phyloP scores from a whole-genome alignment of 1,140 invertebrate genomes.

The Eriosoma lanigerum region DNA sequence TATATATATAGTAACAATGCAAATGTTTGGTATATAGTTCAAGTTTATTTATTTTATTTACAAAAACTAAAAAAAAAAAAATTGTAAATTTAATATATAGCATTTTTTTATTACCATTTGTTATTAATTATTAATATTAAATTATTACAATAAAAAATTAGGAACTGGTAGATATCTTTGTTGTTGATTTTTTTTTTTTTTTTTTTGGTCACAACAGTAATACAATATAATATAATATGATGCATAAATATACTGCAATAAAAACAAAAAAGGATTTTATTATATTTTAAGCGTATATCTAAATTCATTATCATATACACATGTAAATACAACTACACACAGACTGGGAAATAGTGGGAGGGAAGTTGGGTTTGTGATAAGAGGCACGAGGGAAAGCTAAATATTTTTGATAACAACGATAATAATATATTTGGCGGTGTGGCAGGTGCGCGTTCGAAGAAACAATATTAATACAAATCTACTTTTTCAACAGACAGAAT shows the following conservation, averaged over 20 bases:
- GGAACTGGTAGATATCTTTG: constrained; percentile 51
- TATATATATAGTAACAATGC: constrained; percentile 12
- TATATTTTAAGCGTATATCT: constrained; percentile 32
- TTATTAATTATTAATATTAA: constrained; percentile 48
- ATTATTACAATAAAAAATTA: constrained; percentile 51
- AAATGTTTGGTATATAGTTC: constrained; percentile 33
- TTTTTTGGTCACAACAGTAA: constrained; percentile 30
- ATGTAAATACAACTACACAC: constrained; percentile 31
- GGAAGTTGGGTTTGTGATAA: too few species aligned
- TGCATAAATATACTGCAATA: not conserved
- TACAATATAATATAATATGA: constrained; percentile 15
- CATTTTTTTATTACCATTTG: constrained; percentile 37
- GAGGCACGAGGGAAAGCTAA: not conserved
- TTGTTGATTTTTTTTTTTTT: not conserved
- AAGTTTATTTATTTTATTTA: constrained; percentile 44
- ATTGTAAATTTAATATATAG: constrained; percentile 52
- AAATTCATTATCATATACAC: constrained; percentile 38
- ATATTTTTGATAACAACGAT: constrained; percentile 15
- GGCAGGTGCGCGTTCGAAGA: constrained; percentile 30
- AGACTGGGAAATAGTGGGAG: not conserved
- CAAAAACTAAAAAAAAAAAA: constrained; percentile 50
- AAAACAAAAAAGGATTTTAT: not conserved
- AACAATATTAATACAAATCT: constrained; percentile 49
- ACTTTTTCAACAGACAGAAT: constrained; percentile 48
- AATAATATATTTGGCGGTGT: not conserved